These are phyloP conservation scores for Myotis myotis DNA, from an alignment of 2,797 vertebrate species.

Conservation along the genomic window DNA sequence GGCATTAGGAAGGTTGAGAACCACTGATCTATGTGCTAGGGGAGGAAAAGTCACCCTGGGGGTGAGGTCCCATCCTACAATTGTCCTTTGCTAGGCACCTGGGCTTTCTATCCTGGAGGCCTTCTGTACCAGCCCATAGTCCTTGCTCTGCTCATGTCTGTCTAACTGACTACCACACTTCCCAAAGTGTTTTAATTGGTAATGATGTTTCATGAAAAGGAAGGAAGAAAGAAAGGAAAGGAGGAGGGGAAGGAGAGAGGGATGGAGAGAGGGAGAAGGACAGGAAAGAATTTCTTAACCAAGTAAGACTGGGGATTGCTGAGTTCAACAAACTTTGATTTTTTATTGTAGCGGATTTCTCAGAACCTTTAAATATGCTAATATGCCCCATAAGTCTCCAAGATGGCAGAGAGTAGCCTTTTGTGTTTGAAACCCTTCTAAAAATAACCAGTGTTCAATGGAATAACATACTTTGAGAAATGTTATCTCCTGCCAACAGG, in stretches of 20 bases:
- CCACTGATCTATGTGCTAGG: too few species aligned
- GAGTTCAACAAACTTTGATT: conserved; percentile 19
- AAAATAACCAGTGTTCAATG: neutral
- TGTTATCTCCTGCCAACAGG: neutral
- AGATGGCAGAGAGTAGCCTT: neutral
- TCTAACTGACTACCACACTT: neutral
- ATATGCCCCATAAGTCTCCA: neutral
- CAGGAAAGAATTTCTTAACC: neutral
- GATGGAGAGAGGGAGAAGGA: rapidly evolving
- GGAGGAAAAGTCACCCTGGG: too few species aligned
- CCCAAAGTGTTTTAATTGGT: neutral
- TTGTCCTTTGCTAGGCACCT: too few species aligned
- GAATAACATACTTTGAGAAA: conserved; percentile 37
- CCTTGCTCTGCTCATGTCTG: too few species aligned
- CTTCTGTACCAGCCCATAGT: too few species aligned
- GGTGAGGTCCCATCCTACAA: too few species aligned
- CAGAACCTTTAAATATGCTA: neutral
- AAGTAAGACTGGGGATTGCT: neutral
- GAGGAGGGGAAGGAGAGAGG: neutral
- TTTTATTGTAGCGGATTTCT: neutral
- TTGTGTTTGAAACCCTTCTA: neutral
- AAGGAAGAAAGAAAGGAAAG: neutral
- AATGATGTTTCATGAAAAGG: neutral
- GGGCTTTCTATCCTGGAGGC: too few species aligned
- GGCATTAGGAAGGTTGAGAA: too few species aligned